phyloP scores from a whole-genome alignment of 2,888 invertebrate species.

The Sminthurides aquaticus region DNA sequence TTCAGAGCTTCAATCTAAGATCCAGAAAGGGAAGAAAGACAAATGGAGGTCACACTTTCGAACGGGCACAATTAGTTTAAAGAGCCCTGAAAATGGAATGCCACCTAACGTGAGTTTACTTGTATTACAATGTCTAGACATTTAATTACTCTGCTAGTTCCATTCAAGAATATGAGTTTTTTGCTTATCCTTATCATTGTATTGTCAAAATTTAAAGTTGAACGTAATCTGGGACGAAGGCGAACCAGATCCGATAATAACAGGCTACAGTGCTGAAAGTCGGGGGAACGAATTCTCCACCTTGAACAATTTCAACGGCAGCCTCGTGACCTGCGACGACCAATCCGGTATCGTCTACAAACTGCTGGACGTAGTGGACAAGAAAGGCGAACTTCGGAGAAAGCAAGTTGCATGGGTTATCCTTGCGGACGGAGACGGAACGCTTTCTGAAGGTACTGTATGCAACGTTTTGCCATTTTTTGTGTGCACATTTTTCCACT shows the following conservation, averaged over 20 bases:
- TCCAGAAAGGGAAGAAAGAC: not conserved
- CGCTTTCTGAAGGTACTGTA: conserved; percentile 54
- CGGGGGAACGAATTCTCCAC: conserved; percentile 97
- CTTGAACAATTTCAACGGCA: conserved; percentile 83
- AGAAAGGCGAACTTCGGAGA: conserved; percentile 12
- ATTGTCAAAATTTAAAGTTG: no score
- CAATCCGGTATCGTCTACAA: conserved; percentile 84
- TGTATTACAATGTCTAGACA: no score
- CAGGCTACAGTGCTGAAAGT: conserved; percentile 70
- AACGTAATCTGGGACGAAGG: conserved; percentile 14
- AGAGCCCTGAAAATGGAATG: not conserved
- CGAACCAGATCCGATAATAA: conserved; percentile 52
- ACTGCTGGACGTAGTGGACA: conserved; percentile 53
- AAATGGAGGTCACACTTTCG: not conserved
- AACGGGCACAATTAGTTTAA: not conserved
- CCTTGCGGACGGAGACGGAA: conserved; percentile 84
- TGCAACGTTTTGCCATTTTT: not conserved
- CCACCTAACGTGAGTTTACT: no score
- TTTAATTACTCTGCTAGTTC: no score
- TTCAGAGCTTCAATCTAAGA: not conserved
- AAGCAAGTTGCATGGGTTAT: conserved; percentile 54
- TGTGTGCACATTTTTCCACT: not conserved
- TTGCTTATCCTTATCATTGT: no score
- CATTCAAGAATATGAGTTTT: no score
- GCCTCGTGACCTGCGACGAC: conserved; percentile 84